Base-by-base conservation (phyloP, 2,888 invertebrate species). In the Meandrusa payeni region DNA sequence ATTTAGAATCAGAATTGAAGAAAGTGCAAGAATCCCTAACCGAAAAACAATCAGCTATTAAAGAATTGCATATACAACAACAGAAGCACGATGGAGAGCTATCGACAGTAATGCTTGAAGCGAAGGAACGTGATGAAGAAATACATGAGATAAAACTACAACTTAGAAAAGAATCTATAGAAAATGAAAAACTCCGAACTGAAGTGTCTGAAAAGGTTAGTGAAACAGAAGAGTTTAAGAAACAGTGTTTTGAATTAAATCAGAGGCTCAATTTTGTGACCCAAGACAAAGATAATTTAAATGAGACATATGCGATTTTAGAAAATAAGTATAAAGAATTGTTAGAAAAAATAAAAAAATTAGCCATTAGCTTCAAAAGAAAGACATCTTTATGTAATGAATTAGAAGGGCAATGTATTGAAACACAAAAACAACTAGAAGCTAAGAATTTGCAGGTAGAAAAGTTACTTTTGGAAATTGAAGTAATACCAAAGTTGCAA, bases 291-390 rank as follows among this genome's bases (percentile, higher is more conserved):
- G 76, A 73, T 56, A 47, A 87, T 82, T 52, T 68, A 64, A 53
- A 73, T 65, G 68, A 77, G 59, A 62, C 78, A 62, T 57, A 59
- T 37, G 44, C 55, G 1, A 70, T 79, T 6, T 59, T 91, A 1
- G 92, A 93, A 58, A 77, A 64, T 3, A 93, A 92, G 62, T 91
- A 91, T 51, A 92, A 91, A 57, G 91, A 93, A 36, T 90, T 93
- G 48, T 70, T 93, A 39, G 94, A 94, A 42, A 95, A 94, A 71
- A 88, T 94, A 62, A 95, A 94, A 62, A 94, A 94, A 61, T 91
- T 93, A 58, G 95, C 94, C 0, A 89, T 92, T 0, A 93, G 91
- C 61, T 82, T 95, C 5, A 95, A 94, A 69, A 94, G 93, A 64
- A 94, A 94, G 62, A 87, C 90, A 0, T 66, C 83, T 0, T 87